A percentile compares a stretch with the other conserved stretches of the same genome.
These are phyloP conservation scores for Gambusia affinis DNA, from an alignment of 2,113 vertebrate species.

Conservation along the genomic window DNA sequence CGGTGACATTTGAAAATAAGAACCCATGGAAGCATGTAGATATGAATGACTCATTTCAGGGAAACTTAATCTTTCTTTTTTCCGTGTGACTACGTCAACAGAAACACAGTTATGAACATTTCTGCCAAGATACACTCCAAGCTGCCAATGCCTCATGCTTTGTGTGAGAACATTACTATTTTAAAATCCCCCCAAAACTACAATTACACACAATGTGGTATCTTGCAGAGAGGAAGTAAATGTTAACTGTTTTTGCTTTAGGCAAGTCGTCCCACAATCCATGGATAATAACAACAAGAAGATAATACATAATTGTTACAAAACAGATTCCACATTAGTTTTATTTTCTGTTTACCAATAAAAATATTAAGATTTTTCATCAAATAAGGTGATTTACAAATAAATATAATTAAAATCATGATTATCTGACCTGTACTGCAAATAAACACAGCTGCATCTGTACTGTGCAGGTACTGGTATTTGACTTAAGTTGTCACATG, in stretches of 20 bases:
- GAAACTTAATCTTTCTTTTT: neutral
- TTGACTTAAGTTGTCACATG: slow-evolving; percentile 35
- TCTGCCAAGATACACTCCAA: neutral
- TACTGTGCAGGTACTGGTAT: neutral
- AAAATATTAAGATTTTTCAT: neutral
- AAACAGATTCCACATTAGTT: neutral
- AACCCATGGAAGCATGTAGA: no score
- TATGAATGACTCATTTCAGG: no score
- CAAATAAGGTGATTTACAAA: neutral
- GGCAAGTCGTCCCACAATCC: neutral
- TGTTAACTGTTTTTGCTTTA: neutral
- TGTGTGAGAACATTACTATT: neutral
- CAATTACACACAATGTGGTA: neutral
- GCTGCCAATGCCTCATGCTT: neutral
- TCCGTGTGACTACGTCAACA: neutral
- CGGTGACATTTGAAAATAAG: no score
- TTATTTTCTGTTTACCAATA: no score
- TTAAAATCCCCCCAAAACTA: neutral
- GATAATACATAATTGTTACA: neutral
- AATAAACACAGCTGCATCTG: slow-evolving; percentile 26
- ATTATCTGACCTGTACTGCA: neutral
- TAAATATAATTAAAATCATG: neutral
- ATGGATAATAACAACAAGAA: no score
- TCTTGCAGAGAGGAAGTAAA: neutral
- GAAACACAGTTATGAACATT: neutral